Percentiles rank a stretch among this genome's conserved stretches.
phyloP scores from a whole-genome alignment of 1,140 invertebrate species.

The Stratiolaelaps scimitus region DNA sequence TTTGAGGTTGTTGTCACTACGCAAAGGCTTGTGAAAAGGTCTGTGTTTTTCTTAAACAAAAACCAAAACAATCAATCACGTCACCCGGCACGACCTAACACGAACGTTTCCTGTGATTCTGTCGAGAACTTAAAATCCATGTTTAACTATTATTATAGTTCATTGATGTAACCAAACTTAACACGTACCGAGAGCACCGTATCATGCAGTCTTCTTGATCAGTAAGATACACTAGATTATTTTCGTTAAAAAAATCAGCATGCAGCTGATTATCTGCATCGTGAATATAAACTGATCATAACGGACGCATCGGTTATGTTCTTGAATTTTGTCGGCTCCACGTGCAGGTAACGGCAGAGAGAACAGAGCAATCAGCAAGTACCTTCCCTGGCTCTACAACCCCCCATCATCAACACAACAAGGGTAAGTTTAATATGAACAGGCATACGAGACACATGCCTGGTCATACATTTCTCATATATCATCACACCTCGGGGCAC shows the following conservation, averaged over 20 bases:
- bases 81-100: too few relatives aligned
- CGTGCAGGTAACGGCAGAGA: constrained; percentile 55
- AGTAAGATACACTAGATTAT: too few relatives aligned
- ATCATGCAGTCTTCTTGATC: too few relatives aligned
- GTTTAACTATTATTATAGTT: too few relatives aligned
- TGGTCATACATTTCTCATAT: constrained; percentile 7
- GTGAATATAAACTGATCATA: neutral
- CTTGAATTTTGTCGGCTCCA: neutral
- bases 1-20: neutral
- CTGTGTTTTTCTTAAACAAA: too few relatives aligned
- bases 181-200: too few relatives aligned
- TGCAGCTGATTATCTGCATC: neutral
- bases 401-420: constrained; percentile 68
- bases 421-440: constrained; percentile 49
- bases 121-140: neutral
- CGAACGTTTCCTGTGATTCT: neutral
- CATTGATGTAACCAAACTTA: too few relatives aligned
- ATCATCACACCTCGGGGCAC: neutral
- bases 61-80: too few relatives aligned
- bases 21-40: neutral
- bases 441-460: constrained; percentile 14
- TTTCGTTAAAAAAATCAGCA: too few relatives aligned
- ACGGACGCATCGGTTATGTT: neutral
- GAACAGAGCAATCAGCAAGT: constrained; percentile 63
- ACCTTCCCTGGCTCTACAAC: constrained; percentile 83